Conservation (phyloP, 2,888 invertebrate genomes). For the Alviniconcha strummeri region DNA sequence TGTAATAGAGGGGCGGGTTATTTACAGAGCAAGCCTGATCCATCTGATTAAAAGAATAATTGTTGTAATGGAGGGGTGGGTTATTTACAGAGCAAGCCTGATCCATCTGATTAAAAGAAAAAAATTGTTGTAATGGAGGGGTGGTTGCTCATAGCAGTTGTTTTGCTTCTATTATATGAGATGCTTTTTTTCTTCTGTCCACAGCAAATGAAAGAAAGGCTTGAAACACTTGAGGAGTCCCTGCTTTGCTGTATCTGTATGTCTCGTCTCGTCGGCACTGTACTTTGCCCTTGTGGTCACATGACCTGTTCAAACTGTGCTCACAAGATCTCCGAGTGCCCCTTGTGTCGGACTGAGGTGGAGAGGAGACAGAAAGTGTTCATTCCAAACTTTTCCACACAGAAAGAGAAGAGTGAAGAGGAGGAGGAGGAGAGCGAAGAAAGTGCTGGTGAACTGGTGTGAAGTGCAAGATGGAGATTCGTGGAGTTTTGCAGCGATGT, state of each 20-base stretch:
- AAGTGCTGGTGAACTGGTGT: constrained; percentile 13
- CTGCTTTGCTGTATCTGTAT: constrained; percentile 88
- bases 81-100: too few species aligned
- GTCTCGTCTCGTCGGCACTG: constrained; percentile 87
- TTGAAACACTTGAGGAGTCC: constrained; percentile 68
- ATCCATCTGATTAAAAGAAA: too few species aligned
- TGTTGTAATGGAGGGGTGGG: too few species aligned
- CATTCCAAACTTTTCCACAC: constrained; percentile 50
- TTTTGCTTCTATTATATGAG: too few species aligned
- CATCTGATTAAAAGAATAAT: too few species aligned
- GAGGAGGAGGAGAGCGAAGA: constrained; percentile 3
- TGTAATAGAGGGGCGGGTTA: too few species aligned
- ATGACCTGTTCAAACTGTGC: constrained; percentile 90
- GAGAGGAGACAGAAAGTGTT: constrained; percentile 83
- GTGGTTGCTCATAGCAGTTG: too few species aligned
- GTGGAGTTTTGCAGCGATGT: too few species aligned
- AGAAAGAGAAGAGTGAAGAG: not conserved
- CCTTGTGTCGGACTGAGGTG: constrained; percentile 84
- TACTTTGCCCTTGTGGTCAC: constrained; percentile 92
- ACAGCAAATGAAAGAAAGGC: constrained; percentile 55
- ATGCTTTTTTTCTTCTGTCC: constrained; percentile 28
- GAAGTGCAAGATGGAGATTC: too few species aligned
- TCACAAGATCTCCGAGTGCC: constrained; percentile 83
- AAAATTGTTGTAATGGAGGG: too few species aligned
- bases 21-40: too few species aligned